These are phyloP conservation scores for Polyommatus icarus DNA, from an alignment of 2,888 invertebrate genomes.

Conservation along the genomic window DNA sequence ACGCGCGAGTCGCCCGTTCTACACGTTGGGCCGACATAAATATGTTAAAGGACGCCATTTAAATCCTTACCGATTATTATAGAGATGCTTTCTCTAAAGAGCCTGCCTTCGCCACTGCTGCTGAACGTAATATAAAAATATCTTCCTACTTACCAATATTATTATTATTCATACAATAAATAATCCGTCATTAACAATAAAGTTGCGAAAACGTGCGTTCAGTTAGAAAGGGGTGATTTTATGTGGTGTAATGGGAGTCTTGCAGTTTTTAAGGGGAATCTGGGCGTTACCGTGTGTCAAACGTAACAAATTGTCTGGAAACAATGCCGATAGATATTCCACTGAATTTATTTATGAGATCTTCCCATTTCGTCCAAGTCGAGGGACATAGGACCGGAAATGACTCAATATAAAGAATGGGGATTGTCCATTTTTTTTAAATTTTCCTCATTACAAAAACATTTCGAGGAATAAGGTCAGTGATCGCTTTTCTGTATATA, in stretches of 20 bases:
- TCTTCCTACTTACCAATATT: not conserved
- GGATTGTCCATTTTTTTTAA: no score
- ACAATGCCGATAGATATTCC: constrained; percentile 33
- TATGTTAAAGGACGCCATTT: no score
- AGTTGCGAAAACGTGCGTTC: constrained; percentile 22
- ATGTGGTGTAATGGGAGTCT: constrained; percentile 50
- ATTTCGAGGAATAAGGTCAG: no score
- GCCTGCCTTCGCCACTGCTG: not conserved
- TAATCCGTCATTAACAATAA: constrained; percentile 27
- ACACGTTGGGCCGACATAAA: no score
- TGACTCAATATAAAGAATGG: not conserved
- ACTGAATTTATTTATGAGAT: constrained; percentile 16
- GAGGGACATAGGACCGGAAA: constrained; percentile 1
- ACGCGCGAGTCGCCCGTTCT: no score
- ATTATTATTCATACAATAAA: constrained; percentile 10
- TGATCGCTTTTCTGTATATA: no score
- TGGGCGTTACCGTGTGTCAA: constrained; percentile 68
- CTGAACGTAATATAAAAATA: not conserved
- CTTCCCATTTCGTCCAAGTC: constrained; percentile 4
- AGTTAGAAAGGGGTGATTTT: constrained; percentile 44
- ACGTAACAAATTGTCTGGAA: constrained; percentile 64
- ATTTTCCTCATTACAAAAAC: no score
- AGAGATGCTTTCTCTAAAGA: no score
- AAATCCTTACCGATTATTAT: no score
- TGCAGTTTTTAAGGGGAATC: constrained; percentile 61